Base-by-base conservation (phyloP, 2,888 invertebrate species). In the Agrochola circellaris region DNA sequence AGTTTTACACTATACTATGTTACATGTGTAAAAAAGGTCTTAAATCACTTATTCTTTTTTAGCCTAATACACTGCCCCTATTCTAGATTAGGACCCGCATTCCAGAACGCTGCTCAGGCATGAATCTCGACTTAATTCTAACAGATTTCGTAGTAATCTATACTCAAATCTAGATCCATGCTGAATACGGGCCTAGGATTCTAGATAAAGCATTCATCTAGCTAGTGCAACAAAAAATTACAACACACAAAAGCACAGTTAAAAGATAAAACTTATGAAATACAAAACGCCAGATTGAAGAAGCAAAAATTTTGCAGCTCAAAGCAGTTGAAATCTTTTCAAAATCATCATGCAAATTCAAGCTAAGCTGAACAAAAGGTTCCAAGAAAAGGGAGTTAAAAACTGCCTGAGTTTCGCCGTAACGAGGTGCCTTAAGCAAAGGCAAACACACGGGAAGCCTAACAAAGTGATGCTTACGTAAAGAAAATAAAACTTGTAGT, bases 391-490 rank as follows among this genome's bases (percentile, higher is more conserved):
- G 58, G 38, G 38, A 58, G 38, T 78, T 64, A 30, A 81, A 71
- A 81, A 70, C 56, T 61, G 75, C n/a, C 42, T 15, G 45, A 75
- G 70, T 64, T 72, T 85, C 48, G 17, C 17, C 42, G 70, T 75
- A 85, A 88, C 82, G 82, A 79, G 82, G 15, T 34, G 84, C 82
- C 85, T 82, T 73, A 77, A 77, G 84, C 79, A 84, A 76, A 79
- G 62, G 20, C 75, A 74, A 81, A 81, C 82, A 81, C 79, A 74
- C 75, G 79, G 42, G 86, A 89, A 88, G 73, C 87, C 88, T 87
- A 83, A 88, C 88, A 87, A 88, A 87, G 86, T 85, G 84, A 62
- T 75, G 83, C 83, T 87, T 85, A 84, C 80, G 87, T 88, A 73
- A 75, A 84, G 54, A 74, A 78, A 85, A 86, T 83, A 83, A 38